These are phyloP conservation scores for Psittacula echo DNA, from an alignment of 2,797 vertebrate genomes.

Conservation along the genomic window DNA sequence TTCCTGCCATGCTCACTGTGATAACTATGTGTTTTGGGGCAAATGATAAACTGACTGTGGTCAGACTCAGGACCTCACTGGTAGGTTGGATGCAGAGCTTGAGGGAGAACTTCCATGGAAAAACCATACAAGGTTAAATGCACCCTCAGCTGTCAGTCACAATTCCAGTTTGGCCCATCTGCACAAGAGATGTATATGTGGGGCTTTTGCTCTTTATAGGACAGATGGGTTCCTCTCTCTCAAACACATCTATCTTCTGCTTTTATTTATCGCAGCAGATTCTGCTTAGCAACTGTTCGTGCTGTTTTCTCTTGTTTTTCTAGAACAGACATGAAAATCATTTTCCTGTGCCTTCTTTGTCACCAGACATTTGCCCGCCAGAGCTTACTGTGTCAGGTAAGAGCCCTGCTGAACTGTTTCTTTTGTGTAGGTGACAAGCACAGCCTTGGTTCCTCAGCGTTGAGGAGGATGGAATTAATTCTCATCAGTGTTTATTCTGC, in stretches of 20 bases:
- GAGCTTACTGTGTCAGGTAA: constrained; percentile 88
- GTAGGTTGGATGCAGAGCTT: not conserved
- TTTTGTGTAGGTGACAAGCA: not conserved
- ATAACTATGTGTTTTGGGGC: not conserved
- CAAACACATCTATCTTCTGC: not conserved
- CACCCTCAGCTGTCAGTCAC: not conserved
- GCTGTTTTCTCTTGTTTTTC: constrained; percentile 33
- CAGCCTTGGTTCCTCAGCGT: not conserved
- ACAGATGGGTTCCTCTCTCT: not conserved
- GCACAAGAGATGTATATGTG: not conserved
- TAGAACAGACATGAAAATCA: constrained; percentile 80
- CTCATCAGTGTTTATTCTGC: not conserved
- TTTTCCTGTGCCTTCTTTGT: constrained; percentile 78
- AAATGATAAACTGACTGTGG: not conserved
- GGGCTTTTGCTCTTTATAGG: not conserved
- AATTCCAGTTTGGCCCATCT: not conserved
- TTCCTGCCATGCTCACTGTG: not conserved
- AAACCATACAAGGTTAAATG: not conserved
- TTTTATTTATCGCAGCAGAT: not conserved
- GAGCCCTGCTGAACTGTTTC: not conserved
- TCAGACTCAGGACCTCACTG: not conserved
- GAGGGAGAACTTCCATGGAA: not conserved
- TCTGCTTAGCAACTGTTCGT: not conserved
- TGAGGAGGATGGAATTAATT: not conserved
- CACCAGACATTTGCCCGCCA: constrained; percentile 85